These are phyloP conservation scores for Bimastos eiseni DNA, from an alignment of 2,888 invertebrate species.

Conservation along the genomic window DNA sequence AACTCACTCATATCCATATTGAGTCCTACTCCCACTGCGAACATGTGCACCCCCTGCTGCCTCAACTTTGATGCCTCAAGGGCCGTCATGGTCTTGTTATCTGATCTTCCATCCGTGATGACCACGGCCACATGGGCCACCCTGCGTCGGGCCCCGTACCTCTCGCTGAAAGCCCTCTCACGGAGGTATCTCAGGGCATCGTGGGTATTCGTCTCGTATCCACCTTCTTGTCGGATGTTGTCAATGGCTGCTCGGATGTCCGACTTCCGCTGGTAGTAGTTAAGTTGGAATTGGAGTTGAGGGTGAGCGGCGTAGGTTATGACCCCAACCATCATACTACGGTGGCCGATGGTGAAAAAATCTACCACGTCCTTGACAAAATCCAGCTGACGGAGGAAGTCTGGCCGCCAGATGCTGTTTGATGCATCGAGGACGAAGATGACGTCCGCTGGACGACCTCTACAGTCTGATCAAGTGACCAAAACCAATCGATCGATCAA, in stretches of 20 bases:
- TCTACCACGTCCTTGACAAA: slow-evolving; percentile 45
- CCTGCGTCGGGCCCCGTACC: slow-evolving; percentile 36
- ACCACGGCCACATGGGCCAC: slow-evolving; percentile 51
- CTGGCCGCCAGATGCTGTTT: slow-evolving; percentile 51
- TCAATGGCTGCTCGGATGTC: slow-evolving; percentile 28
- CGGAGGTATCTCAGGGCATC: slow-evolving; percentile 45
- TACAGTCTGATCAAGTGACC: slow-evolving; percentile 6
- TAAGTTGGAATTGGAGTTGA: slow-evolving; percentile 28
- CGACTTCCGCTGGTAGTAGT: slow-evolving; percentile 27
- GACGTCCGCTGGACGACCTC: slow-evolving; percentile 48
- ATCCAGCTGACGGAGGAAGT: slow-evolving; percentile 50
- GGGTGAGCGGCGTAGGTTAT: slow-evolving; percentile 31
- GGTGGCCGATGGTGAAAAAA: slow-evolving; percentile 28
- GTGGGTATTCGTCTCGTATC: slow-evolving; percentile 39
- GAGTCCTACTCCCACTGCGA: slow-evolving; percentile 57
- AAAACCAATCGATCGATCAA: neutral
- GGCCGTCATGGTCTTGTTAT: slow-evolving; percentile 45
- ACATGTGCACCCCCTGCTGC: slow-evolving; percentile 52
- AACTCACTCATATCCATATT: slow-evolving; percentile 51
- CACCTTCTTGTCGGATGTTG: slow-evolving; percentile 30
- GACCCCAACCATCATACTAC: slow-evolving; percentile 27
- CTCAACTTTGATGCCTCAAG: slow-evolving; percentile 47
- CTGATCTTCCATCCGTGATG: slow-evolving; percentile 56
- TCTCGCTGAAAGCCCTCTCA: slow-evolving; percentile 33
- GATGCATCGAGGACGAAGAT: slow-evolving; percentile 49